These are phyloP conservation scores for Andrena trimmerana DNA, from an alignment of 2,888 invertebrate genomes.

Conservation along the genomic window DNA sequence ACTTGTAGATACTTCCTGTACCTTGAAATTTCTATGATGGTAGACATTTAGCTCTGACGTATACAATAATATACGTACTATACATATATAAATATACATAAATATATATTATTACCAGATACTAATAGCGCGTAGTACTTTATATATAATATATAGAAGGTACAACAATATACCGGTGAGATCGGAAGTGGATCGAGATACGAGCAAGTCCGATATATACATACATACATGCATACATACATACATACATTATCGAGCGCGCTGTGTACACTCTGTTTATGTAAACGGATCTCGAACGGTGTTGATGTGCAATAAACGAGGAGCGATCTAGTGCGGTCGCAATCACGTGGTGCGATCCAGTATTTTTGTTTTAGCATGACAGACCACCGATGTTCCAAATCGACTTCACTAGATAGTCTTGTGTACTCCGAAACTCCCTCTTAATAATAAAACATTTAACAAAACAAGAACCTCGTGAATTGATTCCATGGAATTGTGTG, in stretches of 20 bases:
- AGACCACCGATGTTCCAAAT: slow-evolving; percentile 76
- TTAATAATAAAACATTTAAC: slow-evolving; percentile 81
- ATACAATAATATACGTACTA: slow-evolving; percentile 50
- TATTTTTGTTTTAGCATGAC: slow-evolving; percentile 78
- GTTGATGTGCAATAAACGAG: slow-evolving; percentile 70
- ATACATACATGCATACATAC: background rate
- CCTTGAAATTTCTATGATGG: slow-evolving; percentile 82
- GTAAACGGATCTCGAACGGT: slow-evolving; percentile 61
- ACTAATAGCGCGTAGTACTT: slow-evolving; percentile 63
- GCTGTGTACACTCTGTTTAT: slow-evolving; percentile 53
- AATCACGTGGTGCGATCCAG: slow-evolving; percentile 68
- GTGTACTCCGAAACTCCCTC: slow-evolving; percentile 79
- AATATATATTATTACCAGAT: slow-evolving; percentile 62
- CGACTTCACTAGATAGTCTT: slow-evolving; percentile 76
- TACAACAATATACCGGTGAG: slow-evolving; percentile 41
- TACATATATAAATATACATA: slow-evolving; percentile 54
- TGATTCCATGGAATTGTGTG: background rate
- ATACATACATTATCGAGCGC: slow-evolving; percentile 34
- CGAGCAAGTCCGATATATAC: slow-evolving; percentile 45
- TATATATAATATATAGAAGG: slow-evolving; percentile 42
- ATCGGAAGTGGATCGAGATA: slow-evolving; percentile 45
- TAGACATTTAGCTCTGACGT: slow-evolving; percentile 73
- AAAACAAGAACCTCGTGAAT: slow-evolving; percentile 57
- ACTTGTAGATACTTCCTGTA: slow-evolving; percentile 83
- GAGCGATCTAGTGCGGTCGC: slow-evolving; percentile 53